Conservation (phyloP, 2,888 invertebrate species). For the Blastobasis adustella region DNA sequence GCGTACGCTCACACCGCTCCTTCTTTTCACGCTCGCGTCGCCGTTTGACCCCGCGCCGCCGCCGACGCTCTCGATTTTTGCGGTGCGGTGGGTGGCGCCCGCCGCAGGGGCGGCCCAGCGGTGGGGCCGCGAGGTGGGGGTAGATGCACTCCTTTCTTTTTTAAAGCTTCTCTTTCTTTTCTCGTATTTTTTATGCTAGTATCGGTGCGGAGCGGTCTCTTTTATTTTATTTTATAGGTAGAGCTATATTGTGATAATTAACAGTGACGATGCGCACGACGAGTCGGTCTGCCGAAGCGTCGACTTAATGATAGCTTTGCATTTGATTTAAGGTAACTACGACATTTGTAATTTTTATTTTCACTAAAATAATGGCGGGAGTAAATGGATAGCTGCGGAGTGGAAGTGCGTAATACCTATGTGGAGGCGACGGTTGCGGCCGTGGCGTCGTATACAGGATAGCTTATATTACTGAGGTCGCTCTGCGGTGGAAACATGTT, state of each 20-base stretch:
- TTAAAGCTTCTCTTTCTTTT: conserved; percentile 75
- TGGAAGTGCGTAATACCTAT: conserved; percentile 16
- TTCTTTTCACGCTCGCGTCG: conserved; percentile 73
- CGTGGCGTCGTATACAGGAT: conserved; percentile 31
- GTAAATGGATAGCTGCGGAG: conserved; percentile 23
- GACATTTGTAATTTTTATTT: conserved; percentile 60
- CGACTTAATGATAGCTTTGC: conserved; percentile 69
- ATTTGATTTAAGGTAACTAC: conserved; percentile 69
- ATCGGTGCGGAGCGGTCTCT: conserved; percentile 69
- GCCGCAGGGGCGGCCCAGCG: conserved; percentile 67
- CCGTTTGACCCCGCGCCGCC: conserved; percentile 73
- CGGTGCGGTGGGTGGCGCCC: conserved; percentile 78
- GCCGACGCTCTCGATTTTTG: conserved; percentile 78
- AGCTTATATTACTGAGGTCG: conserved; percentile 38
- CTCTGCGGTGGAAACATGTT: conserved; percentile 41
- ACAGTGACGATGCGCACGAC: conserved; percentile 68
- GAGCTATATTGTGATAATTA: conserved; percentile 71
- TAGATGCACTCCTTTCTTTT: conserved; percentile 73
- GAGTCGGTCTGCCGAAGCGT: conserved; percentile 58
- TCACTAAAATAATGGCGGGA: conserved; percentile 26
- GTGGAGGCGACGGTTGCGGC: conserved; percentile 26
- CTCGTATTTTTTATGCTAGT: conserved; percentile 70
- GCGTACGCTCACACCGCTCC: conserved; percentile 57
- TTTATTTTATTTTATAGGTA: conserved; percentile 66
- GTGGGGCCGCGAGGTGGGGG: conserved; percentile 67